Percentiles rank a stretch among this genome's conserved stretches.
Conservation (phyloP, 1,140 invertebrate genomes). For the Tachypleus tridentatus region DNA sequence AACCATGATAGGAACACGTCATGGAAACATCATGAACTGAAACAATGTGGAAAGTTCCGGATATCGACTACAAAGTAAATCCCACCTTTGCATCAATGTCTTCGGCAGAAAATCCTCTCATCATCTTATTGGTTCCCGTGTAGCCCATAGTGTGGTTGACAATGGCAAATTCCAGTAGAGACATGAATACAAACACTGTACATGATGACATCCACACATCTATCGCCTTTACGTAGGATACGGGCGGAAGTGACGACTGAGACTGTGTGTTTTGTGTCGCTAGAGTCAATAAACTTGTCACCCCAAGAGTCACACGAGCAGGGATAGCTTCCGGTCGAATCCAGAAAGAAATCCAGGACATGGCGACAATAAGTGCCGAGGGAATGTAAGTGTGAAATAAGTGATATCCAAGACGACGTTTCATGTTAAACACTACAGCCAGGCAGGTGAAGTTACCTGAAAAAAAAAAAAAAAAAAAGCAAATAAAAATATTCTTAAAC, state of each 20-base stretch:
- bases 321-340: slow-evolving; percentile 51
- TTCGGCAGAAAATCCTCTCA: slow-evolving; percentile 81
- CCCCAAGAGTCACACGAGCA: slow-evolving; percentile 45
- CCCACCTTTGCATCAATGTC: slow-evolving; percentile 33
- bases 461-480: not conserved
- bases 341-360: slow-evolving; percentile 54
- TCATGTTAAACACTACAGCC: slow-evolving; percentile 71
- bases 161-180: slow-evolving; percentile 80
- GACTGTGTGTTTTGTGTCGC: slow-evolving; percentile 84
- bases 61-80: too few species aligned
- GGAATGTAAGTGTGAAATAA: slow-evolving; percentile 51
- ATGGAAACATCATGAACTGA: too few species aligned
- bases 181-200: slow-evolving; percentile 84
- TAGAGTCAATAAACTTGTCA: slow-evolving; percentile 51
- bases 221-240: slow-evolving; percentile 82
- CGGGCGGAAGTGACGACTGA: slow-evolving; percentile 75
- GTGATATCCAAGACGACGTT: slow-evolving; percentile 52
- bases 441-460: slow-evolving; percentile 76
- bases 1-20: too few species aligned
- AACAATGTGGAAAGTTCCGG: too few species aligned
- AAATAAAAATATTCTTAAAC: slow-evolving; percentile 1
- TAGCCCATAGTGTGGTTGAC: slow-evolving; percentile 57
- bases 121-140: slow-evolving; percentile 63
- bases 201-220: slow-evolving; percentile 90
- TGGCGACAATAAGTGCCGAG: slow-evolving; percentile 51